phyloP scores from a whole-genome alignment of 2,888 invertebrate genomes.

The Dasysyrphus tricinctus region DNA sequence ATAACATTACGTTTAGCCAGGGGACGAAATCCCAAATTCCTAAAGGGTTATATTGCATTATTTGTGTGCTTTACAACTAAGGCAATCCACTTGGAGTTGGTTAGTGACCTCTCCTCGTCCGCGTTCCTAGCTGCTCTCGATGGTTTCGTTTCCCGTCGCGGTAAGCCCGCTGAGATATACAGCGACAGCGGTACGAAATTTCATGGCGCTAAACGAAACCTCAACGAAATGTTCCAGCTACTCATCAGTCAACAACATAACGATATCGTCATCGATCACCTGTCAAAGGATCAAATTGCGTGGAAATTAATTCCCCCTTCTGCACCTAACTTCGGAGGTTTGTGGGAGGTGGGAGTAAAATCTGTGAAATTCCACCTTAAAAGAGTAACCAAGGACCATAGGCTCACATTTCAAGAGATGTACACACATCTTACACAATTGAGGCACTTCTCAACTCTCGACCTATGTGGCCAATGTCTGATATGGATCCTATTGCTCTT shows the following conservation, averaged over 20 bases:
- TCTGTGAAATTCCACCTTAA: not conserved
- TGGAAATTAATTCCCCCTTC: conserved; percentile 23
- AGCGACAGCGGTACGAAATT: conserved; percentile 16
- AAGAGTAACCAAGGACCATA: conserved; percentile 2
- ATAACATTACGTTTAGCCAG: not conserved
- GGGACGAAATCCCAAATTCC: conserved; percentile 23
- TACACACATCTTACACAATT: conserved; percentile 5
- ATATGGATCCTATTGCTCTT: conserved; percentile 21
- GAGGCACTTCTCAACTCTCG: conserved; percentile 24
- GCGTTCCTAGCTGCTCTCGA: not conserved
- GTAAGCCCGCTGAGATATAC: conserved; percentile 8
- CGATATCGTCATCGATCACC: not conserved
- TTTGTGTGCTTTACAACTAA: conserved; percentile 28
- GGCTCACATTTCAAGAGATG: conserved; percentile 19
- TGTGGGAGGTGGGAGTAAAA: not conserved
- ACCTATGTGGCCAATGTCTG: conserved; percentile 34
- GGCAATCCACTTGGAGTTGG: not conserved
- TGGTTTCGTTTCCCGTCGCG: conserved; percentile 2
- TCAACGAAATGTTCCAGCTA: conserved; percentile 19
- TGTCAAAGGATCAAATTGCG: conserved; percentile 4
- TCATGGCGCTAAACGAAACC: not conserved
- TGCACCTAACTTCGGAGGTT: conserved; percentile 13
- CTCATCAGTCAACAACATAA: conserved; percentile 13
- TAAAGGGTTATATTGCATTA: not conserved
- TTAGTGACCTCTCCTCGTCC: conserved; percentile 24